Evolutionary conservation across 2,797 vertebrate genomes (phyloP), one percentile per base, ranked within the genome.

Genomic region (Chelidonichthys spinosus): DNA sequence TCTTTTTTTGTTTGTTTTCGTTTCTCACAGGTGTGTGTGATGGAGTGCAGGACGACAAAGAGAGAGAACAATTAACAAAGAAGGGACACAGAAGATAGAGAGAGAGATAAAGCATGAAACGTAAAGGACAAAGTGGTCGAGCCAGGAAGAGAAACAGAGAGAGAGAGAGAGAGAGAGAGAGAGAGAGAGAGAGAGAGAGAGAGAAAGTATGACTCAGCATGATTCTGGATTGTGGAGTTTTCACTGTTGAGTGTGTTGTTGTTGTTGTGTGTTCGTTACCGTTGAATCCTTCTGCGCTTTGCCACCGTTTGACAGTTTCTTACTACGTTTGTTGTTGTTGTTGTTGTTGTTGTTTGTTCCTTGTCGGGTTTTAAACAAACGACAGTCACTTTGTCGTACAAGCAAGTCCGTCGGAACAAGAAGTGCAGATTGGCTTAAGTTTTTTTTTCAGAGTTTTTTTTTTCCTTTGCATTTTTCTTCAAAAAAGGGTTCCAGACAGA

Each of bases 401-500:
- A 89, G 86, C 79, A 85, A 78, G 88, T 89, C 81, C 69, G 86
- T 83, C 82, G 80, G 86, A 92, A 87, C 85, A 46, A 87, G 79
- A 90, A 81, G 89, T 89, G 85, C 86, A 89, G 88, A 74, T 89
- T 75, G 85, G 86, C 80, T 86, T 87, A 33, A 70, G 46, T 73
- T 63, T 47, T 71, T 52, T 54, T 36, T 25, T 59, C 0, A 10
- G 13, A n/a, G 8, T 49, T 6, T 55, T 55, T 78, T 79, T 74
- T 66, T 40, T 72, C 40, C 47, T 72, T 76, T 40, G 13, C n/a
- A 25, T 87, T 84, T 69, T 87, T 85, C 63, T 85, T 77, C 66
- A 79, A 86, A 91, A 88, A 87, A 86, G 80, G 82, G 82, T 86
- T 87, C 79, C 87, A 83, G 82, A 90, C 87, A 89, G 88, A 89